Percentiles rank a stretch among this genome's conserved stretches.
phyloP scores from a whole-genome alignment of 1,140 invertebrate species.

The Chironomus striatipennis region DNA sequence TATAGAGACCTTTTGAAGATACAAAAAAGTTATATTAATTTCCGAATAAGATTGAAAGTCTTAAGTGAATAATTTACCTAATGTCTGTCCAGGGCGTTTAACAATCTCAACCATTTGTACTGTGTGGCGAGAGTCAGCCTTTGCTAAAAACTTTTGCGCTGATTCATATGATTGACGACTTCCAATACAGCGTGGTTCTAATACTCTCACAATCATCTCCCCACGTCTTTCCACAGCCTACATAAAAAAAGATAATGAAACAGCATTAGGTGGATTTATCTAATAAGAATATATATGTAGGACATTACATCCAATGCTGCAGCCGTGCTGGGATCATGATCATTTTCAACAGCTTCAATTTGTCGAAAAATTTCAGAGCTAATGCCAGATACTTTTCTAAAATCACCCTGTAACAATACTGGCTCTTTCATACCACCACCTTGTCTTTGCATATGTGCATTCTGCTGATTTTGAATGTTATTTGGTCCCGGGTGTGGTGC shows the following conservation, averaged over 20 bases:
- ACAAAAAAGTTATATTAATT: background rate
- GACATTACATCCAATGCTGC: constrained; percentile 65
- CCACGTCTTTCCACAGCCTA: constrained; percentile 78
- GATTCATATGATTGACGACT: constrained; percentile 65
- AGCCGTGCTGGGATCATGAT: constrained; percentile 84
- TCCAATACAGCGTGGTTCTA: constrained; percentile 77
- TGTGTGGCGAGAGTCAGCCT: constrained; percentile 41
- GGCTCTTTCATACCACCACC: constrained; percentile 59
- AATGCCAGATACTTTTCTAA: constrained; percentile 83
- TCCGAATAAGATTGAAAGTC: background rate
- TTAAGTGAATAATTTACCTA: constrained; percentile 44
- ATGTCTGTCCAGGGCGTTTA: constrained; percentile 95
- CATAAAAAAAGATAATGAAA: constrained; percentile 29
- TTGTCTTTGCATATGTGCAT: constrained; percentile 34
- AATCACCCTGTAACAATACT: constrained; percentile 88
- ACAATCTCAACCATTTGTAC: constrained; percentile 94
- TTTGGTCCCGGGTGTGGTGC: constrained; percentile 56
- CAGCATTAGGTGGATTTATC: background rate
- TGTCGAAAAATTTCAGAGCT: constrained; percentile 92
- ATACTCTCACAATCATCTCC: constrained; percentile 88
- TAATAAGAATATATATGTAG: background rate
- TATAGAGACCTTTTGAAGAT: constrained; percentile 65
- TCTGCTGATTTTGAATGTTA: constrained; percentile 35
- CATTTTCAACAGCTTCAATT: constrained; percentile 91
- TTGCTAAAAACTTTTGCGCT: constrained; percentile 68